Evolutionary conservation across 2,113 vertebrate species (phyloP).

Genomic region (Megalops atlanticus): DNA sequence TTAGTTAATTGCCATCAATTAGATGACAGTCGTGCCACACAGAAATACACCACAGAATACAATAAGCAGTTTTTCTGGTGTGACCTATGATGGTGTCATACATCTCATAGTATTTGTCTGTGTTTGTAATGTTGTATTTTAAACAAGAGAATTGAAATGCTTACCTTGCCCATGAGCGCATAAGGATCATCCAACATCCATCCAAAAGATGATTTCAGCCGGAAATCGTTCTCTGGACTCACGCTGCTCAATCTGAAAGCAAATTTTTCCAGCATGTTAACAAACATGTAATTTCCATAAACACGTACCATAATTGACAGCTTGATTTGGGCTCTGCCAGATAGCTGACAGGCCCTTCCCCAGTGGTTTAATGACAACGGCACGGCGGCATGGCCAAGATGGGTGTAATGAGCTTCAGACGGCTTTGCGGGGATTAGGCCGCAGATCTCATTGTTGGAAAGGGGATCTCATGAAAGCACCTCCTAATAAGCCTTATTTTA

Average conservation of each 20-base stretch:
- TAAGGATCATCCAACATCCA: conserved; percentile 71
- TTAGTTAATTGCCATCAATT: no score
- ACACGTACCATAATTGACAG: conserved; percentile 76
- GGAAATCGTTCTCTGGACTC: conserved; percentile 76
- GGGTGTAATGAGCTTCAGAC: conserved; percentile 68
- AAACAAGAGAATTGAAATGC: conserved; percentile 54
- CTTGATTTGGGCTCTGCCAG: conserved; percentile 71
- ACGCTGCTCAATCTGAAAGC: conserved; percentile 74
- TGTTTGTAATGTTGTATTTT: not conserved
- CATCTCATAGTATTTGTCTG: no score
- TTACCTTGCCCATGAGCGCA: conserved; percentile 65
- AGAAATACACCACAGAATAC: no score
- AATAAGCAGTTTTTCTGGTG: no score
- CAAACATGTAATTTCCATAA: conserved; percentile 82
- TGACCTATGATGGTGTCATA: no score
- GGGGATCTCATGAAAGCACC: conserved; percentile 56
- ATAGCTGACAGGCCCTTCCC: conserved; percentile 6
- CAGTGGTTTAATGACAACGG: conserved; percentile 28
- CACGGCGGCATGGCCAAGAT: no score
- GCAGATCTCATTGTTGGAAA: conserved; percentile 48
- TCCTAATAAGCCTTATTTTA: conserved; percentile 53
- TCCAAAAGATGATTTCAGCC: conserved; percentile 72
- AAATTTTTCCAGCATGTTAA: conserved; percentile 78
- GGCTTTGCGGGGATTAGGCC: conserved; percentile 68
- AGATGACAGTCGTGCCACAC: no score